These are phyloP conservation scores for Yasuhikotakia modesta DNA, from an alignment of 2,797 vertebrate species.

Conservation along the genomic window DNA sequence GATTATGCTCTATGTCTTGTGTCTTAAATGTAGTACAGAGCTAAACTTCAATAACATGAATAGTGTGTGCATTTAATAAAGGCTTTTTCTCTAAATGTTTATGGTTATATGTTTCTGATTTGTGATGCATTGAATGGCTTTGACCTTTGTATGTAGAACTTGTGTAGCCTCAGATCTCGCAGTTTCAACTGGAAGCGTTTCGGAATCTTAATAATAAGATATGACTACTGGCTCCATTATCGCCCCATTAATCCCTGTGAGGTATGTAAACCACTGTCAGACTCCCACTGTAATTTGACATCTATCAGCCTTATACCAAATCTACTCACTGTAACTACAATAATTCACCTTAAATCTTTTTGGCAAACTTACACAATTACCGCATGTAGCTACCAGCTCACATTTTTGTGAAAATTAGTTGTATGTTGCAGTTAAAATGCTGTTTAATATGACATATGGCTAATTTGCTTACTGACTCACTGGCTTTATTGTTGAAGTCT, in stretches of 20 bases:
- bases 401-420: neutral
- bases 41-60: neutral
- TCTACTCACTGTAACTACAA: neutral
- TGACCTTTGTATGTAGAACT: conserved; percentile 62
- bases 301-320: neutral
- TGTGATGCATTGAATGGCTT: conserved; percentile 50
- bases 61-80: neutral
- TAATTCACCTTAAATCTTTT: neutral
- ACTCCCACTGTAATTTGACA: neutral
- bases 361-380: neutral
- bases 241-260: conserved; percentile 53
- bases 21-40: neutral
- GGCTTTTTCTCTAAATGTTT: neutral
- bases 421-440: neutral
- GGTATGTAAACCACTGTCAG: conserved; percentile 54
- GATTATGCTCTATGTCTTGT: neutral
- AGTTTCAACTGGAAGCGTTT: conserved; percentile 42
- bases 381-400: neutral
- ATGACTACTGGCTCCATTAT: conserved; percentile 52
- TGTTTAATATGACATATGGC: neutral
- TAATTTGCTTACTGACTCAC: neutral
- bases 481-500: conserved; percentile 25
- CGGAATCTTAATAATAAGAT: conserved; percentile 31
- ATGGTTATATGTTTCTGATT: conserved; percentile 39
- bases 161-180: conserved; percentile 61